Base-by-base conservation (phyloP, 2,113 vertebrate genomes). In the Eulemur rufifrons region DNA sequence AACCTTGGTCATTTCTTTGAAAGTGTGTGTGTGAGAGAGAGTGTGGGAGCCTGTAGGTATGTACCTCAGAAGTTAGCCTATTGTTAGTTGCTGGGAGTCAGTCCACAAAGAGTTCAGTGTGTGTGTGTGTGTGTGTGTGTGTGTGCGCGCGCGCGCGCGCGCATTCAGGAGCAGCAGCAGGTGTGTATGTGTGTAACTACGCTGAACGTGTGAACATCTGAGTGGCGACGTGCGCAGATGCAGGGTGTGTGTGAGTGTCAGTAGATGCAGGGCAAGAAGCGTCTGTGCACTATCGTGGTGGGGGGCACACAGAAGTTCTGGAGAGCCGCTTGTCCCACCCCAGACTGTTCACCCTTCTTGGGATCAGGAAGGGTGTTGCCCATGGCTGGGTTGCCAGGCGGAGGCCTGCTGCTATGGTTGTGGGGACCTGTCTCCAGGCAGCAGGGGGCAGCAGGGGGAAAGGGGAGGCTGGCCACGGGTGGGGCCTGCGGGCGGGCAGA, bases 381-480 rank as follows among this genome's bases (percentile, higher is more conserved):
- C 18, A 13, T 2, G 63, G 39, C 56, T 94, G 86, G 59, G 20
- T 69, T 85, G 96, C 77, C 59, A 54, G 61, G 87, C 0, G 6
- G 29, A 69, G 63, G 20, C 52, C 56, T 1, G 18, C 37, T 83
- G 73, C 12, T 29, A 66, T 42, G 73, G 61, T 78, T 85, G 17
- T 87, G 59, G 94, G 87, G 47, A 76, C 23, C 25, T n/a, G 73
- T 80, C 73, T 95, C 86, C 27, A 86, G 95, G 95, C 98, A 95
- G 97, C 95, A 97, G 97, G 64, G 96, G 74, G 94, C 96, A 98
- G 97, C 77, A 97, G 69, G 96, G 77, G 39, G 42, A 63, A 52
- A 86, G 76, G 37, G 29, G 69, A 89, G 85, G 93, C 8, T 25
- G 23, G 54, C 34, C 71, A 63, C 1, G 59, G 94, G 96, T 88